These are phyloP conservation scores for Sarcophaga carnaria DNA, from an alignment of 2,888 invertebrate genomes.

Conservation along the genomic window DNA sequence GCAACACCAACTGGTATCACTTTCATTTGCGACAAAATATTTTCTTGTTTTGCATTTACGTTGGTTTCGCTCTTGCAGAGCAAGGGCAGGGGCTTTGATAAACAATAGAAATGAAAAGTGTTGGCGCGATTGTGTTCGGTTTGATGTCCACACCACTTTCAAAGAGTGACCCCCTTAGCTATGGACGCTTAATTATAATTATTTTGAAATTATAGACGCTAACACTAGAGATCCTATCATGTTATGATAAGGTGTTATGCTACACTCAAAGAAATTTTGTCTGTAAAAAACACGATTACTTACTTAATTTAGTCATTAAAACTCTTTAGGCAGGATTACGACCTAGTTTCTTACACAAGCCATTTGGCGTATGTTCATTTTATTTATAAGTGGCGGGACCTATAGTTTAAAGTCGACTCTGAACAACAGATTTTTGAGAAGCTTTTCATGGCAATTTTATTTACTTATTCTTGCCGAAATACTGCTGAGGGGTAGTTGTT, in stretches of 20 bases:
- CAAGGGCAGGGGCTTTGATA: not conserved
- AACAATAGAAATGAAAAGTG: not conserved
- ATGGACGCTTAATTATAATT: not conserved
- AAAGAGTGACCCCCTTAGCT: not conserved
- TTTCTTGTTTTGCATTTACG: slow-evolving; percentile 26
- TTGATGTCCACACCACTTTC: not conserved
- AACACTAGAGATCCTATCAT: not conserved
- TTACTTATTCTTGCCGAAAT: no score
- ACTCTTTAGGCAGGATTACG: no score
- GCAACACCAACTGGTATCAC: slow-evolving; percentile 54
- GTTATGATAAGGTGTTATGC: not conserved
- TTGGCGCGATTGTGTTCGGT: not conserved
- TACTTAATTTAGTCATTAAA: no score
- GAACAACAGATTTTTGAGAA: no score
- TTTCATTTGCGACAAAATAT: slow-evolving; percentile 40
- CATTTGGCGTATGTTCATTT: no score
- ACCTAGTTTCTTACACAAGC: no score
- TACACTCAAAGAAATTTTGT: not conserved
- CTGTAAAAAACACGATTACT: no score
- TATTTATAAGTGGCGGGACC: no score
- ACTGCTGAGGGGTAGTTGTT: no score
- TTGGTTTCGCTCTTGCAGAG: not conserved
- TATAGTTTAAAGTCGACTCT: no score
- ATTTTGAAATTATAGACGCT: not conserved
- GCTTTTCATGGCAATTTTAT: no score